A percentile compares a stretch with the other conserved stretches of the same genome.
Evolutionary conservation across 1,140 invertebrate species (phyloP).

Genomic region (Pogonognathellus flavescens): DNA sequence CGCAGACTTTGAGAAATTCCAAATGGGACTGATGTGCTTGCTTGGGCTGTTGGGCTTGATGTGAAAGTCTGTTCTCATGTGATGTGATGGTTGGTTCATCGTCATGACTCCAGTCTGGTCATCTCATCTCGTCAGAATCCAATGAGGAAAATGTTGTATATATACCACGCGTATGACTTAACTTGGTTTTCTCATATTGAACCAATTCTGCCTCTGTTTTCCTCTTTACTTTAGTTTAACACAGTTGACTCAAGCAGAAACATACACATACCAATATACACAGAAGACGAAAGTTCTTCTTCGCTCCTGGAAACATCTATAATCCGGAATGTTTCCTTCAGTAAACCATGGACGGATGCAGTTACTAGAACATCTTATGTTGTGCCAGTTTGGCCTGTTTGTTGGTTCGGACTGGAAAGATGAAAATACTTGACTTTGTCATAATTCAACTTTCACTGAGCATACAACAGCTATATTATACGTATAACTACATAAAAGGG

Average conservation of each 20-base stretch:
- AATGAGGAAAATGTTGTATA: background rate
- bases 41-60: background rate
- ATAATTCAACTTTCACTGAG: slow-evolving; percentile 41
- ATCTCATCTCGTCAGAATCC: slow-evolving; percentile 28
- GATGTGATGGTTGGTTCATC: background rate
- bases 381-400: too few species aligned
- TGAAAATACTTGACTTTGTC: background rate
- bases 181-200: background rate
- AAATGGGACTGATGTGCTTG: slow-evolving; percentile 20
- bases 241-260: background rate
- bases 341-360: too few species aligned
- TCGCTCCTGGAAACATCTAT: too few species aligned
- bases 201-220: background rate
- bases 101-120: background rate
- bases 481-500: background rate
- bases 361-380: too few species aligned
- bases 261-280: background rate
- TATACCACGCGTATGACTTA: slow-evolving; percentile 8
- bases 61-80: slow-evolving; percentile 13
- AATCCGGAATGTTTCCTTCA: too few species aligned
- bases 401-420: background rate
- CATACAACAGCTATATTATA: background rate
- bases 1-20: slow-evolving; percentile 33
- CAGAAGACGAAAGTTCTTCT: too few species aligned
- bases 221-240: too few species aligned